These are phyloP conservation scores for Strigops habroptila DNA, from an alignment of 2,113 vertebrate genomes.

Conservation along the genomic window DNA sequence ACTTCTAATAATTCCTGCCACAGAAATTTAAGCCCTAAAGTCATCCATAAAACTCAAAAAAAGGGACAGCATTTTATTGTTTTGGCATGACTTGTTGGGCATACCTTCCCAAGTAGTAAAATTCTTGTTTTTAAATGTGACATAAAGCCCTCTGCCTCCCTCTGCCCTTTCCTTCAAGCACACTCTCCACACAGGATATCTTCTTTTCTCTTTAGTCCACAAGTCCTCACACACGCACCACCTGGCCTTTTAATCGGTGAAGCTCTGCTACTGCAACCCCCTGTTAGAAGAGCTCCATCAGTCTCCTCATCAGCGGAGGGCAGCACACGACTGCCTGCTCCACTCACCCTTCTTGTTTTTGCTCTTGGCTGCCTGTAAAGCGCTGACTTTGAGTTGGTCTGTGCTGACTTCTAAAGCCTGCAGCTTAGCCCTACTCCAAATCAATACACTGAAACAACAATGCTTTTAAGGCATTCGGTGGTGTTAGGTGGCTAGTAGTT, in stretches of 20 bases:
- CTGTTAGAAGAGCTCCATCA: background rate
- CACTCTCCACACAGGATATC: background rate
- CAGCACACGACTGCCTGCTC: background rate
- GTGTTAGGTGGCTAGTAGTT: background rate
- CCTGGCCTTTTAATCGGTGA: background rate
- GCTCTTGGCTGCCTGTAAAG: background rate
- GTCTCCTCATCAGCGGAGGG: fast-evolving
- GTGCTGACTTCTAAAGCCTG: background rate
- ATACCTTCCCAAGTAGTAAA: background rate
- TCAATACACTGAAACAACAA: background rate
- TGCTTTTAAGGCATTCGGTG: background rate
- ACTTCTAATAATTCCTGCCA: background rate
- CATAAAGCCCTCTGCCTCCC: background rate
- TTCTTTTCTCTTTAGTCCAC: background rate
- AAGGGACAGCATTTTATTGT: background rate
- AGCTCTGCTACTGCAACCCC: background rate
- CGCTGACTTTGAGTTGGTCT: background rate
- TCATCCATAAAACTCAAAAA: background rate
- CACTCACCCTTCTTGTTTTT: background rate
- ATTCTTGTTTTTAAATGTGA: background rate
- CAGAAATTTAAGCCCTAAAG: background rate
- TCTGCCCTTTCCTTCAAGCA: background rate
- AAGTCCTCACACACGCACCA: background rate
- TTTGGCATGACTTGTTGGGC: background rate
- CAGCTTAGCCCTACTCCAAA: background rate